Base-by-base conservation (phyloP, 1,140 invertebrate genomes). In the Trichonephila clavipes region DNA sequence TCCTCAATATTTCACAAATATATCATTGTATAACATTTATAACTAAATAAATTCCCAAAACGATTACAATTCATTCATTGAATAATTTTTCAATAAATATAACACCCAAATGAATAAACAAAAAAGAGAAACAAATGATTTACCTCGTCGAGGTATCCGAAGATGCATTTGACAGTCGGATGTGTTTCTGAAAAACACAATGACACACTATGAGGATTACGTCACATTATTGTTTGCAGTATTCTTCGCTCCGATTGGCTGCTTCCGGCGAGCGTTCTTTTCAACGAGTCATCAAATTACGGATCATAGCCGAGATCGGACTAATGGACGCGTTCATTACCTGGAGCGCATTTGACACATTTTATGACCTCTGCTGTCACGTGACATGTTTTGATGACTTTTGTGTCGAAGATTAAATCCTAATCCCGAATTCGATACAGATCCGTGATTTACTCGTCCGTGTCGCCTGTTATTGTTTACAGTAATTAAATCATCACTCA, bases 261-360 rank as follows among this genome's bases (percentile, higher is more conserved):
- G n/a, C 83, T 88, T 77, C 58, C 85, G 64, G 83, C 21, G 5
- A 21, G 66, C 66, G 82, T 93, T 21, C 82, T 58, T 24, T 24
- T 81, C 64, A 44, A 77, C 64, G 69, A 69, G 87, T 88, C n/a
- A 81, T 88, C 85, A 88, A 93, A 81, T 93, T 93, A 81, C 85
- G 61, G 66, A 92, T 88, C 92, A 93, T 81, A 24, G 58, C 34
- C 21, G 10, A 16, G 83, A 93, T 87, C 34, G 61, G 85, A 88
- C 92, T 93, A 93, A 93, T 93, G 64, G 92, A 66, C 14, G 69
- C n/a, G 61, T 24, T 93, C 64, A 88, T 93, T 93, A 93, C 34
- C 40, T 40, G 24, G 5, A 16, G 28, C 51, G 12, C 61, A 87
- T 87, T 51, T 87, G 85, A 87, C 85, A 87, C 24, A 61, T 87